Conservation (phyloP, 2,797 vertebrate genomes). For the Notolepis coatsorum region DNA sequence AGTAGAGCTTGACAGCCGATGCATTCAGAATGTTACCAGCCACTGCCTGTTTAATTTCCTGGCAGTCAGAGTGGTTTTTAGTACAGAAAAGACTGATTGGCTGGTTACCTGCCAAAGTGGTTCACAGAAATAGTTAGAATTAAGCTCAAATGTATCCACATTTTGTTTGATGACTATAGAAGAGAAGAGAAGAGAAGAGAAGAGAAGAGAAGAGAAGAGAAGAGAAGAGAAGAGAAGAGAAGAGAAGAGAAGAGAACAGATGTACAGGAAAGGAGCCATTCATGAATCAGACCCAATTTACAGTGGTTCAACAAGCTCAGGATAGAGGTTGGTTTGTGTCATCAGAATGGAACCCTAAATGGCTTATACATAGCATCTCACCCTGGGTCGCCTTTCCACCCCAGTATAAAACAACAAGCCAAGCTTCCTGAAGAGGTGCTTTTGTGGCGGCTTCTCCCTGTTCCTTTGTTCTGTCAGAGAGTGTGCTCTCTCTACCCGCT, state of each 20-base stretch:
- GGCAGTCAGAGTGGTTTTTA: no score
- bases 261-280: no score
- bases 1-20: no score
- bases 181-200: neutral
- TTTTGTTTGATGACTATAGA: no score
- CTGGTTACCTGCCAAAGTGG: no score
- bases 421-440: constrained; percentile 61
- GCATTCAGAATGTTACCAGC: no score
- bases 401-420: constrained; percentile 17
- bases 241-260: neutral
- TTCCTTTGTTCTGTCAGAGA: constrained; percentile 74
- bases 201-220: constrained; percentile 4
- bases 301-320: constrained; percentile 19
- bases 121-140: no score
- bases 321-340: neutral
- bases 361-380: neutral
- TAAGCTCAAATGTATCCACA: no score
- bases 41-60: no score
- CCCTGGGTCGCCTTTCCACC: constrained; percentile 28
- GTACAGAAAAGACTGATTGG: no score
- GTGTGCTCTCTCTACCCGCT: constrained; percentile 51
- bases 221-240: neutral
- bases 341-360: neutral
- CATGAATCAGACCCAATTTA: constrained; percentile 18
- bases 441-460: constrained; percentile 66